Conservation (phyloP, 2,888 invertebrate genomes). For the Pediacus dermestoides region DNA sequence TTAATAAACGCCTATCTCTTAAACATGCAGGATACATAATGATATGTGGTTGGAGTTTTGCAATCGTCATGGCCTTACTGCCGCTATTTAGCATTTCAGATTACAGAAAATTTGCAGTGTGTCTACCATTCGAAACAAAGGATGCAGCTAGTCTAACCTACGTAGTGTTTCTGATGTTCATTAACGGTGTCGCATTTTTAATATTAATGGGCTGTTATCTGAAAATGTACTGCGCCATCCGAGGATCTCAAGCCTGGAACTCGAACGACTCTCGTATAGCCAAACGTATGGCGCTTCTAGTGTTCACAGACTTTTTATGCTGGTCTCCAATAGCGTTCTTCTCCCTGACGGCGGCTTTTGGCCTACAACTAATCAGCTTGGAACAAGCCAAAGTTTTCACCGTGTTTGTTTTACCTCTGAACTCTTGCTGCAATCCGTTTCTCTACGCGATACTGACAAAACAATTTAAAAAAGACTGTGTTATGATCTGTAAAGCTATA, state of each 20-base stretch:
- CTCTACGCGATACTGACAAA: conserved; percentile 96
- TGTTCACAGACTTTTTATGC: conserved; percentile 95
- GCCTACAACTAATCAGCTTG: conserved; percentile 82
- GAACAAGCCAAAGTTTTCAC: conserved; percentile 96
- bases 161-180: conserved; percentile 83
- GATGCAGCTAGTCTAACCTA: conserved; percentile 77
- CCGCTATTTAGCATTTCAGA: conserved; percentile 91
- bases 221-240: conserved; percentile 96
- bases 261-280: conserved; percentile 95
- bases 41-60: conserved; percentile 89
- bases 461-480: conserved; percentile 96
- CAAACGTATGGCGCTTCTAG: conserved; percentile 92
- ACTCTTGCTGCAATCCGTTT: conserved; percentile 97
- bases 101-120: conserved; percentile 94
- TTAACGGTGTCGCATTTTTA: conserved; percentile 91
- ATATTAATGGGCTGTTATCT: conserved; percentile 94
- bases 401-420: conserved; percentile 92
- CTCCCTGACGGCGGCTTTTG: conserved; percentile 89
- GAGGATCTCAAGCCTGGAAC: conserved; percentile 97
- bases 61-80: conserved; percentile 79
- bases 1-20: conserved; percentile 88
- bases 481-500: conserved; percentile 91
- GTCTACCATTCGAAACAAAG: conserved; percentile 88
- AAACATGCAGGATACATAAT: conserved; percentile 90
- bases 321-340: conserved; percentile 98